phyloP scores from a whole-genome alignment of 1,140 invertebrate genomes.

The Argopecten irradians region DNA sequence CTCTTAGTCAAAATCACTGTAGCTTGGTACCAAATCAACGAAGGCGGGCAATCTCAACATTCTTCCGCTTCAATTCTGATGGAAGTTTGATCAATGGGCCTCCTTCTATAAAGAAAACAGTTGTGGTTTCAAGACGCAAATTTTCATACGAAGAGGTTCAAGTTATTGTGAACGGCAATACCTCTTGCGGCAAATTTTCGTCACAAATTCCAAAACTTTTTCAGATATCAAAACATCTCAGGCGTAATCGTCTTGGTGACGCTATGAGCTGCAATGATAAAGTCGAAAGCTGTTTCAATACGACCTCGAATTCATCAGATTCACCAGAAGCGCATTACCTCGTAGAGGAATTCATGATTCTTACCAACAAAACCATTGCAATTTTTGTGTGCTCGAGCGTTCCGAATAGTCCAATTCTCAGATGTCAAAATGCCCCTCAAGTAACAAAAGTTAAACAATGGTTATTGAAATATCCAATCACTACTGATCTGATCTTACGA shows the following conservation, averaged over 20 bases:
- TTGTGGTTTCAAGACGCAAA: constrained; percentile 37
- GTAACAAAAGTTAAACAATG: constrained; percentile 47
- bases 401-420: constrained; percentile 28
- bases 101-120: constrained; percentile 35
- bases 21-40: constrained; percentile 70
- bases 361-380: constrained; percentile 58
- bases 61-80: constrained; percentile 49
- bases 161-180: constrained; percentile 40
- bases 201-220: not conserved
- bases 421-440: constrained; percentile 53
- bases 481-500: constrained; percentile 46
- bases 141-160: constrained; percentile 53
- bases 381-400: constrained; percentile 37
- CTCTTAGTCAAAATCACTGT: constrained; percentile 71
- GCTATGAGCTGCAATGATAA: not conserved
- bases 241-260: not conserved
- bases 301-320: not conserved
- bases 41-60: constrained; percentile 56
- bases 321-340: constrained; percentile 26
- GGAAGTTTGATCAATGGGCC: constrained; percentile 26
- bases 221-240: not conserved
- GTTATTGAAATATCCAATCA: constrained; percentile 36
- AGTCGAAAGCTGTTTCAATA: not conserved
- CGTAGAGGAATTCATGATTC: constrained; percentile 68
- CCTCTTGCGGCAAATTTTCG: constrained; percentile 23